Base-by-base conservation (phyloP, 1,140 invertebrate genomes). In the Drosophila athabasca region DNA sequence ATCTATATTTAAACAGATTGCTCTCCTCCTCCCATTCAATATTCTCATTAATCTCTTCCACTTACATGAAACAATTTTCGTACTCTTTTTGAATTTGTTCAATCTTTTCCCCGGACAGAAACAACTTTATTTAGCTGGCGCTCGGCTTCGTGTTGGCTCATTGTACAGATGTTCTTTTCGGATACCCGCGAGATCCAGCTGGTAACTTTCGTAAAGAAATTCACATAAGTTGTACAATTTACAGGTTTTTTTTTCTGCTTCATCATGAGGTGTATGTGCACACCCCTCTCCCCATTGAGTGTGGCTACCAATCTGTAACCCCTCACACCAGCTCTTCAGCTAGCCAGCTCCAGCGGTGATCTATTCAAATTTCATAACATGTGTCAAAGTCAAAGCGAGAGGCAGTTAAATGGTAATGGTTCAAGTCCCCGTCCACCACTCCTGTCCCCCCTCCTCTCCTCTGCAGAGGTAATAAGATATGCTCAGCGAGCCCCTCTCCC, bases 361-460 rank as follows among this genome's bases (percentile, higher is more conserved):
- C 82, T 85, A 85, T 85, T 85, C 82, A 85, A 85, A 82, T 85
- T 85, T 82, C 75, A 85, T 87, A 85, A 85, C 82, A 85, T 85
- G 75, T 85, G 82, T 85, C 82, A 85, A 82, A 87, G 78, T 78
- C 82, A 87, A 85, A 85, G 82, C 81, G 79, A 74, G 69, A 77
- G 81, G 73, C 81, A 60, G 81, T 87, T 87, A 82, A 87, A 75
- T 48, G 49, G 64, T 45, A 41, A 60, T 48, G 46, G 24, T 35
- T 43, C 46, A 39, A 31, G 26, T 48, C 44, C 51, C 51, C 41
- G 26, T 48, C 44, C 50, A 46, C 41, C 55, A 13, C 65, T 13
- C 8, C 22, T 41, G n/a, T n/a, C 6, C 6, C 3, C 26, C 26
- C 59, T 19, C 66, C n/a, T 3, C 22, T 45, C 48, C 79, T 67